Base-by-base conservation (phyloP, 2,797 vertebrate species). In the Triplophysa bombifrons region DNA sequence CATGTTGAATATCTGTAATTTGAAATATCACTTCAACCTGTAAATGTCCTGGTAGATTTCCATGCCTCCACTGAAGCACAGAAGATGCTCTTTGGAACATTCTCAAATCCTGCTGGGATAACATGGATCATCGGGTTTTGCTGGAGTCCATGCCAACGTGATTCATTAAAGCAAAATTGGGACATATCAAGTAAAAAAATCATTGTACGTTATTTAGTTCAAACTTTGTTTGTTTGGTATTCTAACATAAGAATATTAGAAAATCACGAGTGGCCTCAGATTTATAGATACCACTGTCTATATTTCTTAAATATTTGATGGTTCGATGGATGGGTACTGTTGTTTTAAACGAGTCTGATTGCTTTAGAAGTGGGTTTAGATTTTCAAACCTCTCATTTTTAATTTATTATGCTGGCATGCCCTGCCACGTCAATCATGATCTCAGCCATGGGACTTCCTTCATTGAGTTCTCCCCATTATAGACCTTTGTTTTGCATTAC, bases 91-190 rank as follows among this genome's bases (percentile, higher is more conserved):
- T 63, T 34, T 63, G 60, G 60, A 63, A 63, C 60, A 13, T 27
- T 60, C 13, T 27, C 58, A 63, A 34, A 27, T 60, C 58, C 22
- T 22, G 25, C 25, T 60, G 58, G 20, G 58, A 25, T 60, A 63
- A 63, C 25, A 63, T 63, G 60, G 60, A 63, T 63, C 27, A 63
- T 63, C 60, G 27, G 58, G 58, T 60, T 60, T 16, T 60, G 58
- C 56, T 13, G 11, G 19, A 58, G 56, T 27, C 13, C 58, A 27
- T 60, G 12, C 58, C 58, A 60, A 22, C 25, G 13, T 14, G 14
- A 12, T 25, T 60, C 58, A 27, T 27, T 27, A 60, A 27, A 60
- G 13, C 22, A 60, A 27, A 60, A 60, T 22, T 13, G 58, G 22
- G 58, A 27, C 58, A 27, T 60, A 16, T 1, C 20, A 58, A 25